These are phyloP conservation scores for Maniola hyperantus DNA, from an alignment of 2,888 invertebrate genomes.

Conservation along the genomic window DNA sequence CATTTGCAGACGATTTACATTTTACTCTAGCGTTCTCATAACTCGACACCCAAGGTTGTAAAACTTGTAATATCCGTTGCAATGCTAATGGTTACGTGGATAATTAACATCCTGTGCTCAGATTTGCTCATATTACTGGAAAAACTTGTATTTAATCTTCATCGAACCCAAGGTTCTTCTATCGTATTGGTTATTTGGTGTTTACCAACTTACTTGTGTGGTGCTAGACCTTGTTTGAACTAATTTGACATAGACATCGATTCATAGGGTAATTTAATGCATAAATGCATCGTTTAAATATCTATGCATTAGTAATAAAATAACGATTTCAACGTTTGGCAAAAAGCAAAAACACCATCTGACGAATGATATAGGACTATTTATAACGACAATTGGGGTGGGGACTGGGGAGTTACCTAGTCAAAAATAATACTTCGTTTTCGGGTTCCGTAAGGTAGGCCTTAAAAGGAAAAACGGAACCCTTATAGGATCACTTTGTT, in stretches of 20 bases:
- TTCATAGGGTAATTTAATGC: neutral
- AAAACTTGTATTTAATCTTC: slow-evolving; percentile 5
- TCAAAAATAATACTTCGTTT: no score
- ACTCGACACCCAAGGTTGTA: slow-evolving; percentile 3
- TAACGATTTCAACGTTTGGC: no score
- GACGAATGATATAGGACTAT: no score
- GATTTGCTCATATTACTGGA: neutral
- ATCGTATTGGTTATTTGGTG: slow-evolving; percentile 4
- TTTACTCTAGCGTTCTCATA: neutral
- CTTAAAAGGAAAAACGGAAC: no score
- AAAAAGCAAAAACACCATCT: no score
- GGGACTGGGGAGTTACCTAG: no score
- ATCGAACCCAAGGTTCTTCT: slow-evolving; percentile 1
- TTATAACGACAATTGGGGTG: no score
- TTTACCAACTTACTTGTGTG: neutral
- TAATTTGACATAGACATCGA: neutral
- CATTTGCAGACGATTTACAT: neutral
- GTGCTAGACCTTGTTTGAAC: neutral
- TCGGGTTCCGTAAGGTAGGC: no score
- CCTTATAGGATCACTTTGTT: no score
- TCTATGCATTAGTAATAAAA: no score
- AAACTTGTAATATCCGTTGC: slow-evolving; percentile 13
- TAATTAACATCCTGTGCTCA: slow-evolving; percentile 6
- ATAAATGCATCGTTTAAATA: no score
- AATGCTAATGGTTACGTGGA: slow-evolving; percentile 7